Evolutionary conservation across 1,140 invertebrate genomes (phyloP), one percentile per base, ranked within the genome.

Genomic region (Trichogramma pretiosum): DNA sequence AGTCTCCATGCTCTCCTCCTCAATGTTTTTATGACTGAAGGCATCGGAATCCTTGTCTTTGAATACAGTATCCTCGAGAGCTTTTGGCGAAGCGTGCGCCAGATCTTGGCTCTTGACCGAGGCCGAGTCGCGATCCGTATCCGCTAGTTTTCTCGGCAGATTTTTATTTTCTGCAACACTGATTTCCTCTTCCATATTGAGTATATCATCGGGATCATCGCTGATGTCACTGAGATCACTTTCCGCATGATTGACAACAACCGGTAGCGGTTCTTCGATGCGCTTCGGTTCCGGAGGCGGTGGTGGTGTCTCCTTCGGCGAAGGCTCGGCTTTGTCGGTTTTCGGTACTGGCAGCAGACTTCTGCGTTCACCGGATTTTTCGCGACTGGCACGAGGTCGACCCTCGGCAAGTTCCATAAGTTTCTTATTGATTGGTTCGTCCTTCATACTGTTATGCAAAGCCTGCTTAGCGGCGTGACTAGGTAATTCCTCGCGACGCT

Each of bases 171-270:
- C 58, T 9, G 45, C 45, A 10, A 43, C 46, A 52, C 5, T 5
- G 5, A 64, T 60, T 36, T 72, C 83, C 64, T 85, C 83, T 53
- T 84, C 83, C 66, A 82, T 77, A 54, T 88, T 85, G 1, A 89
- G 71, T 58, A 89, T 89, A 53, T 89, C 87, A 67, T 89, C 87
- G 38, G 85, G 84, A 68, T 88, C 87, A 60, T 89, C 87, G 60
- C 85, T 88, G 26, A 89, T 88, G 65, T 89, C 87, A 67, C 87
- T 89, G 3, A 89, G 74, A 57, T 87, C 84, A 56, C 87, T 84
- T 46, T 77, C 77, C 7, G 81, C 69, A 33, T 72, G 76, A 46
- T 79, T 73, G 42, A 76, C 74, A 22, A 73, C 52, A 40, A 79
- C 75, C 46, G 75, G 74, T 46, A 75, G 74, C 23, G 70, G 53